Evolutionary conservation across 2,797 vertebrate species (phyloP), one percentile per base, ranked within the genome.

Genomic region (Pitangus sulphuratus): DNA sequence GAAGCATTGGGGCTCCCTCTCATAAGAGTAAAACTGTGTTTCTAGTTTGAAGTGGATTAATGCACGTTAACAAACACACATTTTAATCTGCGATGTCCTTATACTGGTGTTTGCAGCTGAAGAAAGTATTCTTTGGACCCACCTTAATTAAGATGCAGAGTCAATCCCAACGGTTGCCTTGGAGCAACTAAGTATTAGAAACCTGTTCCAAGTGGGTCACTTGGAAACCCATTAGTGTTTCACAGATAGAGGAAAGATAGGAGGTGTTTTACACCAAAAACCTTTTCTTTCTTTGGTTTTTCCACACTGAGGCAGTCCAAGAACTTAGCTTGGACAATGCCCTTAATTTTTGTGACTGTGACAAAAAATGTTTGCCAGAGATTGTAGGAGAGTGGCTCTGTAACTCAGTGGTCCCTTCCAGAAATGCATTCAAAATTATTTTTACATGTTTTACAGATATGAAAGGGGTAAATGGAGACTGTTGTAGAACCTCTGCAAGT

Each of bases 1-100:
- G 37, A 91, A 77, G 19, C 0, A 0, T 40, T 39, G 64, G 19
- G 5, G 11, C 3, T 82, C 6, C 13, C 7, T 68, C 12, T 15
- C 2, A 3, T 2, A 65, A 3, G 1, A 66, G 8, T 30, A 62
- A 47, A 84, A 62, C 4, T 77, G 56, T 58, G 16, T 39, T 87
- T 82, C 26, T n/a, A 56, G 15, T 53, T 71, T 72, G 57, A 93
- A 65, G 56, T 40, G 26, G 12, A 76, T 72, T 82, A 74, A 62
- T 28, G 15, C 4, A 50, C 1, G 0, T 45, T 78, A 69, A 66
- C 31, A 85, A 77, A 51, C 6, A 35, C 5, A 19, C 2, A 21
- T 50, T 76, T 86, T 61, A 50, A 35, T 30, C 30, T 28, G 21
- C 57, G 31, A 57, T 45, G 22, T 11, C 11, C 44, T 92, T 70